These are phyloP conservation scores for Chaetura pelagica DNA, from an alignment of 2,113 vertebrate species.

Conservation along the genomic window DNA sequence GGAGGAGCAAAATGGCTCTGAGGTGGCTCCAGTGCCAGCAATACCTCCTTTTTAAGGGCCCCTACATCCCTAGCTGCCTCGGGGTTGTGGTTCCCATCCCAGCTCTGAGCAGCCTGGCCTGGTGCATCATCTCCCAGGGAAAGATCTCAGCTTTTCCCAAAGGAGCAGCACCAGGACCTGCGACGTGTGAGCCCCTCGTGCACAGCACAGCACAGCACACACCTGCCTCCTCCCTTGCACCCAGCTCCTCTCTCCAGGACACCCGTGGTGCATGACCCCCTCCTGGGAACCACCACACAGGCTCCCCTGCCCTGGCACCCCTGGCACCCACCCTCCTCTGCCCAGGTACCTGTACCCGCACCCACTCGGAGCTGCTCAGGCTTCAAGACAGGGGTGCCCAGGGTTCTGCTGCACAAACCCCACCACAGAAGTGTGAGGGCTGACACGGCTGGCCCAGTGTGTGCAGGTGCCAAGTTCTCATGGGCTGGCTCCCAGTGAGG, in stretches of 20 bases:
- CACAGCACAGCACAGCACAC: accelerated
- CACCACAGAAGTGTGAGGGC: neutral
- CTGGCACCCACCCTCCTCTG: neutral
- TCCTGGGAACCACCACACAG: neutral
- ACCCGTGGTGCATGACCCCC: neutral
- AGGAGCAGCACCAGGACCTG: neutral
- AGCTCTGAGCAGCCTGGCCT: neutral
- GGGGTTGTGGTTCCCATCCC: accelerated
- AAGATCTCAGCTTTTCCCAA: neutral
- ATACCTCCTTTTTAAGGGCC: too few species aligned
- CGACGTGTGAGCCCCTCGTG: accelerated
- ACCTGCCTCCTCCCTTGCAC: neutral
- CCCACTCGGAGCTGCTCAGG: neutral
- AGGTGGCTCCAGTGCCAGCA: neutral
- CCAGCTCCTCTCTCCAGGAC: neutral
- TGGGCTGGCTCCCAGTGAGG: neutral
- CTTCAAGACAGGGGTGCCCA: too few species aligned
- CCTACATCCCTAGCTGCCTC: neutral
- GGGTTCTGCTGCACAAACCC: neutral
- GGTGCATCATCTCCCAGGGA: neutral
- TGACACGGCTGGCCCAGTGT: accelerated
- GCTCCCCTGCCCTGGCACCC: neutral
- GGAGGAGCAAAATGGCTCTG: neutral
- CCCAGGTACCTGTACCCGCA: neutral
- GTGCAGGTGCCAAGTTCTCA: neutral